Percentiles rank a stretch among this genome's conserved stretches.
phyloP scores from a whole-genome alignment of 2,113 vertebrate species.

The Gambusia holbrooki region DNA sequence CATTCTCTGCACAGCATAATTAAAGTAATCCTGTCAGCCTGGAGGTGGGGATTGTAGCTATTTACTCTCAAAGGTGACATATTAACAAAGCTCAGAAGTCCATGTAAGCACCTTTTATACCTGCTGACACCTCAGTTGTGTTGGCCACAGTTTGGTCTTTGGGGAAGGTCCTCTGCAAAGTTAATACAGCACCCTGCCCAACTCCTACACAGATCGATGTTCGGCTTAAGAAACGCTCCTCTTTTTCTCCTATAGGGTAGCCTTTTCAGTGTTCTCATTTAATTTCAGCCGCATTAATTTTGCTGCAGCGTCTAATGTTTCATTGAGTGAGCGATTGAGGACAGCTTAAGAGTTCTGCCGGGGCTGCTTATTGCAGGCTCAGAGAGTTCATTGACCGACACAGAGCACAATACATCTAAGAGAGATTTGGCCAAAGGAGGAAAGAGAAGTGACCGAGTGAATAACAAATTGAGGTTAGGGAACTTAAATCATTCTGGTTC shows the following conservation, averaged over 20 bases:
- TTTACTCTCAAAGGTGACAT: constrained; percentile 51
- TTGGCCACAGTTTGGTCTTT: constrained; percentile 51
- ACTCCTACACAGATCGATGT: constrained; percentile 68
- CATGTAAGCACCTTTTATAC: constrained; percentile 69
- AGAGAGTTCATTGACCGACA: constrained; percentile 40
- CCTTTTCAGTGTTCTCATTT: constrained; percentile 65
- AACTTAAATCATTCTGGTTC: background rate
- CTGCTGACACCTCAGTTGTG: constrained; percentile 74
- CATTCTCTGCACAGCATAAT: constrained; percentile 48
- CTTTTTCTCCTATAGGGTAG: constrained; percentile 52
- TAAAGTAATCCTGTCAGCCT: constrained; percentile 51
- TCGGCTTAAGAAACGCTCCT: constrained; percentile 50
- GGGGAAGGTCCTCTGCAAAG: constrained; percentile 68
- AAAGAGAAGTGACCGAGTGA: background rate
- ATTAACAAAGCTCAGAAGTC: constrained; percentile 70
- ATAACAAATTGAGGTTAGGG: constrained; percentile 4
- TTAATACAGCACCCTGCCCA: constrained; percentile 69
- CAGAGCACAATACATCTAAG: constrained; percentile 24
- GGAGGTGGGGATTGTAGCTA: constrained; percentile 56
- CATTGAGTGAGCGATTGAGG: constrained; percentile 53
- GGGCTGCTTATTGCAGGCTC: constrained; percentile 48
- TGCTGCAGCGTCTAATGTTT: constrained; percentile 66
- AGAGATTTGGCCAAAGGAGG: constrained; percentile 4
- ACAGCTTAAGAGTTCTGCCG: constrained; percentile 52
- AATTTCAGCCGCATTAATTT: constrained; percentile 66